Evolutionary conservation across 2,797 vertebrate genomes (phyloP).

Genomic region (Cryptoblepharus egeriae): DNA sequence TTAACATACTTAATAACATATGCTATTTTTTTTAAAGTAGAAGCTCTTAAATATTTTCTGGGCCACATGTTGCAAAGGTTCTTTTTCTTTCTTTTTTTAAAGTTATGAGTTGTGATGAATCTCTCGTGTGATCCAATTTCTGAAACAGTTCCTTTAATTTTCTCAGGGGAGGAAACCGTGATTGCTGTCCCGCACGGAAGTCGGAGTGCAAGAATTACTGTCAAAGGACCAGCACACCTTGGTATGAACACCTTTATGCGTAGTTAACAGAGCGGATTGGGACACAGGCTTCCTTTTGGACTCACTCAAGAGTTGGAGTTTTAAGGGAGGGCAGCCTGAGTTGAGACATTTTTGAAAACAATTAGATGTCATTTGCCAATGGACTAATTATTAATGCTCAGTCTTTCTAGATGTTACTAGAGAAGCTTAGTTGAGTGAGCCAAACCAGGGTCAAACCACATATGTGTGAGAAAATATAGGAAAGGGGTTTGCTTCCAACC

Average conservation of each 20-base stretch:
- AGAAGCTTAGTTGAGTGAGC: neutral
- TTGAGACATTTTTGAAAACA: constrained; percentile 1
- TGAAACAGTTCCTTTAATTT: constrained; percentile 59
- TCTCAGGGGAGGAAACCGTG: constrained; percentile 86
- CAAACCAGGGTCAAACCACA: no score
- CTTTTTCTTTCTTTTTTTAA: neutral
- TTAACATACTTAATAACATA: constrained; percentile 45
- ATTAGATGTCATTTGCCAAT: constrained; percentile 17
- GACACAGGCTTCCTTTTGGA: constrained; percentile 30
- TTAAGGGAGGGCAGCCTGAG: neutral
- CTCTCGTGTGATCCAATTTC: constrained; percentile 49
- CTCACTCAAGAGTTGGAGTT: constrained; percentile 4
- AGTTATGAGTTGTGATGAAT: constrained; percentile 47
- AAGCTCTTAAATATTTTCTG: constrained; percentile 53
- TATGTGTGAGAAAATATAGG: no score
- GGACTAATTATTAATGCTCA: neutral
- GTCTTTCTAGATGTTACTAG: neutral
- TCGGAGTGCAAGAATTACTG: constrained; percentile 85
- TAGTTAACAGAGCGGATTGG: constrained; percentile 39
- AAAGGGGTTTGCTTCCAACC: no score
- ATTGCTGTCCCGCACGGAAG: constrained; percentile 91
- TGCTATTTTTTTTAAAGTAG: constrained; percentile 49
- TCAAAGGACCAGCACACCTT: constrained; percentile 88
- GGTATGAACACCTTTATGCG: constrained; percentile 78
- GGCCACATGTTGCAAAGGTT: constrained; percentile 33